Percentiles rank a stretch among this genome's conserved stretches.
Conservation (phyloP, 2,888 invertebrate genomes). For the Actias luna region DNA sequence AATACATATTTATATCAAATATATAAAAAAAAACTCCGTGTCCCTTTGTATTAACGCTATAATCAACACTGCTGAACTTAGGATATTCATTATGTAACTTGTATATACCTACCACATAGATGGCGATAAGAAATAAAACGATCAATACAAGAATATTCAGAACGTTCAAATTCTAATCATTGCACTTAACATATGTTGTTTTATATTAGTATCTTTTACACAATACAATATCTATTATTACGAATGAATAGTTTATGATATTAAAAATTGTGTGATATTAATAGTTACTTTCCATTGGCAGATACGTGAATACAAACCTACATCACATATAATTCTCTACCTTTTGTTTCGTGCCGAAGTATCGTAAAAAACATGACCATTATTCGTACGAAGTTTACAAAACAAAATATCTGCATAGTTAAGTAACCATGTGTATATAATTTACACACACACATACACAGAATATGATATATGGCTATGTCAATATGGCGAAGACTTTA, state of each 20-base stretch:
- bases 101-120: background rate
- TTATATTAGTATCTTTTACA: background rate
- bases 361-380: background rate
- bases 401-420: background rate
- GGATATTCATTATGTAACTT: background rate
- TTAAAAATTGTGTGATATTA: no score
- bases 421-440: background rate
- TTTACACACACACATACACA: background rate
- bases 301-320: background rate
- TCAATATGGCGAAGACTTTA: background rate
- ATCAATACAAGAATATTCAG: background rate
- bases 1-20: no score
- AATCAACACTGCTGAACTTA: background rate
- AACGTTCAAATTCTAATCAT: background rate
- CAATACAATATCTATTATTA: background rate
- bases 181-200: background rate
- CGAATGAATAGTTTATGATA: background rate
- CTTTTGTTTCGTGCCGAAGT: slow-evolving; percentile 3
- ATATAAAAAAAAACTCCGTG: background rate
- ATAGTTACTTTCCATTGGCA: background rate
- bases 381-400: background rate
- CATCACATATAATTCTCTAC: background rate
- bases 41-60: background rate
- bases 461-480: no score
- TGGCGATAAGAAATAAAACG: background rate